Conservation (phyloP, 2,113 vertebrate genomes). For the Corythaeola cristata region DNA sequence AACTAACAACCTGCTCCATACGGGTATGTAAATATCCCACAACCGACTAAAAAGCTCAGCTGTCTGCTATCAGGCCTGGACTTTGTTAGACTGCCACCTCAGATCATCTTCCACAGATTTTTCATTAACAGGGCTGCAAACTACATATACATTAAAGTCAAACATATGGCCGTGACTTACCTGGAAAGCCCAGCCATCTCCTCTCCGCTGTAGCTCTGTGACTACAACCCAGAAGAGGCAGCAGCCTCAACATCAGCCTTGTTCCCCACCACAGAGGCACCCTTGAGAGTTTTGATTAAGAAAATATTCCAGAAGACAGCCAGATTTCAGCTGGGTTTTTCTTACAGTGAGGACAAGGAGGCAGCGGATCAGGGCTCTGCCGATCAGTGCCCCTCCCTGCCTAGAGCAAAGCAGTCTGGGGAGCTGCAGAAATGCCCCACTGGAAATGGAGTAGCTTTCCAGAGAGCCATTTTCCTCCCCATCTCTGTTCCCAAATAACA, state of each 20-base stretch:
- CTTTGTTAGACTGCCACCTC: background rate
- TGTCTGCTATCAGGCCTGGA: background rate
- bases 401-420: background rate
- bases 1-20: background rate
- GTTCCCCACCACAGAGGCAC: background rate
- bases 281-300: background rate
- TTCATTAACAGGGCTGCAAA: background rate
- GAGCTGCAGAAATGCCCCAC: background rate
- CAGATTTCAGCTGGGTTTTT: background rate
- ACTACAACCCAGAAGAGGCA: background rate
- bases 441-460: background rate
- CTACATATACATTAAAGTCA: background rate
- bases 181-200: background rate
- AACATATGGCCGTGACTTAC: background rate
- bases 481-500: background rate
- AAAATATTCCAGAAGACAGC: background rate
- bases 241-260: background rate
- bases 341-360: background rate
- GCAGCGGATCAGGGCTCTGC: background rate
- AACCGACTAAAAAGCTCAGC: background rate
- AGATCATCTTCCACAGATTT: background rate
- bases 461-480: background rate
- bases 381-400: too few relatives aligned
- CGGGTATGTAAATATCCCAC: background rate
- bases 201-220: background rate